Conservation (phyloP, 2,113 vertebrate genomes). For the Tyto alba region DNA sequence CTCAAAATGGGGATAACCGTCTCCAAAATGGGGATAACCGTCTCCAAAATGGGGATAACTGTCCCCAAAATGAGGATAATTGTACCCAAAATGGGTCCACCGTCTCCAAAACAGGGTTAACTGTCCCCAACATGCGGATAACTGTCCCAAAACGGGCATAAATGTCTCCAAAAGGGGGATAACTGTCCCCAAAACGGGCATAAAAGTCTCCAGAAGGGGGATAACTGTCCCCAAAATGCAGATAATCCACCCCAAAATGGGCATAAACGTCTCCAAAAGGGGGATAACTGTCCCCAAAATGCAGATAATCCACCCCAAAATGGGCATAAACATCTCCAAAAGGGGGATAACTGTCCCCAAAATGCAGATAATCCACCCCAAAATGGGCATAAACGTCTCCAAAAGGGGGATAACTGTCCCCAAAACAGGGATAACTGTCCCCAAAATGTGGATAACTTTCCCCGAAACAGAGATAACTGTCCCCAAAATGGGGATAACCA, state of each 20-base stretch:
- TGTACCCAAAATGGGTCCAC: no score
- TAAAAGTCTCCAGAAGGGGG: not conserved
- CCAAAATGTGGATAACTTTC: accelerated
- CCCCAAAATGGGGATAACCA: accelerated
- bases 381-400: not conserved
- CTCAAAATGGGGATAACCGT: not conserved
- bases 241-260: accelerated
- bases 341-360: no score
- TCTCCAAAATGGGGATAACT: not conserved
- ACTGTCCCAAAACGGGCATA: not conserved
- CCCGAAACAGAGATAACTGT: accelerated
- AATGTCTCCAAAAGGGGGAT: not conserved
- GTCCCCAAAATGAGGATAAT: no score
- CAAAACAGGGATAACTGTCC: not conserved
- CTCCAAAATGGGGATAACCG: not conserved
- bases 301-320: no score
- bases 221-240: not conserved
- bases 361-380: no score
- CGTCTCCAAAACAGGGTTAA: not conserved
- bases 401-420: no score
- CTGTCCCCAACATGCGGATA: not conserved
- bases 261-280: accelerated
- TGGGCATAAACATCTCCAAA: no score
- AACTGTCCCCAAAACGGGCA: not conserved
- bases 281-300: not conserved